Evolutionary conservation across 2,113 vertebrate genomes (phyloP), one percentile per base, ranked within the genome.

Genomic region (Oplegnathus fasciatus): DNA sequence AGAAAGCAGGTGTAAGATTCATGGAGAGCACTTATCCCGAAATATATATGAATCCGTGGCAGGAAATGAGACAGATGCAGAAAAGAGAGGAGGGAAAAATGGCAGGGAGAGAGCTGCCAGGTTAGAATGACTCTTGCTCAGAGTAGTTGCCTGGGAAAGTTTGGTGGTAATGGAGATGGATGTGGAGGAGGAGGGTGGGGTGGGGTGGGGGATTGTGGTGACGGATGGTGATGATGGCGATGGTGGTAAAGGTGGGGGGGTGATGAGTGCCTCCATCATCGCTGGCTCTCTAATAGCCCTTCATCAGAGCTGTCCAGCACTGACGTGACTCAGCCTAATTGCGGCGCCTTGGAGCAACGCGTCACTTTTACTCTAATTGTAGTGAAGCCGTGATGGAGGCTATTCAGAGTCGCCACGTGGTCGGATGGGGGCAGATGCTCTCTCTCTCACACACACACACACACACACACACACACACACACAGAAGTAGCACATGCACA

Each of bases 21-120:
- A 94, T 92, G 87, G 73, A 90, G 90, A 83, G 91, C 92, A 91
- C 92, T 93, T 92, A 91, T 88, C 91, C 88, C 83, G 28, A 90
- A 94, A 92, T 93, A 94, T 91, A 93, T 89, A 92, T 86, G 89
- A 90, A 85, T 87, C 76, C 15, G 54, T 89, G 89, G 87, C 89
- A 92, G 92, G 93, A 94, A 93, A 92, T 91, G 90, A 91, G 92
- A 84, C 88, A 78, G 90, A 91, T 93, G 93, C 88, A 89, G 88
- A 89, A 69, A 80, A 71, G 90, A 88, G 89, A 84, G 92, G 84
- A 82, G 80, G 77, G 82, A 75, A 50, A 77, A 80, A 90, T 82
- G 84, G 86, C 28, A 40, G 75, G 81, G 83, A 86, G 78, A 81
- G 80, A 88, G 89, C 82, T 86, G 92, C 86, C 84, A 89, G 90